phyloP scores from a whole-genome alignment of 2,888 invertebrate genomes.

The Nemapogon koenigi region DNA sequence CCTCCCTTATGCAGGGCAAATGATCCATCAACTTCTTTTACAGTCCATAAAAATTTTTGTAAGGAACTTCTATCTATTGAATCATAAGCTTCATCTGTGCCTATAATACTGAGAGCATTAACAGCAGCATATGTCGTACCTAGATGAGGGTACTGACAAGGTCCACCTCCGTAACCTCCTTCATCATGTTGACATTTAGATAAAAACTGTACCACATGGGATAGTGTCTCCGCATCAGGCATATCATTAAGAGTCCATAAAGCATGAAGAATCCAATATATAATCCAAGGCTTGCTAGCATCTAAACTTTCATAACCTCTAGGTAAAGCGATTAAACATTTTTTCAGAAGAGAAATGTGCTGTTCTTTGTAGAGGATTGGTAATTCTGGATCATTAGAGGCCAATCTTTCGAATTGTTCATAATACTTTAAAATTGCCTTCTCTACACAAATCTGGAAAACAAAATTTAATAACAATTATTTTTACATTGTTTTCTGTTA shows the following conservation, averaged over 20 bases:
- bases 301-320: slow-evolving; percentile 83
- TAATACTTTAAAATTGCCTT: slow-evolving; percentile 37
- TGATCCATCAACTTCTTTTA: slow-evolving; percentile 85
- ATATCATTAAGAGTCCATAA: slow-evolving; percentile 71
- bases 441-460: slow-evolving; percentile 47
- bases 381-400: slow-evolving; percentile 54
- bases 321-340: slow-evolving; percentile 72
- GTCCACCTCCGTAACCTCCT: slow-evolving; percentile 95
- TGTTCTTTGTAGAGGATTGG: slow-evolving; percentile 68
- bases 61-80: slow-evolving; percentile 84
- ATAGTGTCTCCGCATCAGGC: slow-evolving; percentile 45
- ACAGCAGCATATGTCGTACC: slow-evolving; percentile 98
- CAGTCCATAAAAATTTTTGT: slow-evolving; percentile 77
- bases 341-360: slow-evolving; percentile 71
- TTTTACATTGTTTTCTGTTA: too few relatives aligned
- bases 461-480: not conserved
- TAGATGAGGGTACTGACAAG: slow-evolving; percentile 89
- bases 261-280: slow-evolving; percentile 96
- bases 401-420: slow-evolving; percentile 45
- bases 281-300: slow-evolving; percentile 95
- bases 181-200: slow-evolving; percentile 74
- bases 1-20: slow-evolving; percentile 92
- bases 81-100: slow-evolving; percentile 83
- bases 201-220: slow-evolving; percentile 42
- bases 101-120: slow-evolving; percentile 89